A percentile compares a stretch with the other conserved stretches of the same genome.
These are phyloP conservation scores for Pedetes capensis DNA, from an alignment of 2,113 vertebrate genomes.

Conservation along the genomic window DNA sequence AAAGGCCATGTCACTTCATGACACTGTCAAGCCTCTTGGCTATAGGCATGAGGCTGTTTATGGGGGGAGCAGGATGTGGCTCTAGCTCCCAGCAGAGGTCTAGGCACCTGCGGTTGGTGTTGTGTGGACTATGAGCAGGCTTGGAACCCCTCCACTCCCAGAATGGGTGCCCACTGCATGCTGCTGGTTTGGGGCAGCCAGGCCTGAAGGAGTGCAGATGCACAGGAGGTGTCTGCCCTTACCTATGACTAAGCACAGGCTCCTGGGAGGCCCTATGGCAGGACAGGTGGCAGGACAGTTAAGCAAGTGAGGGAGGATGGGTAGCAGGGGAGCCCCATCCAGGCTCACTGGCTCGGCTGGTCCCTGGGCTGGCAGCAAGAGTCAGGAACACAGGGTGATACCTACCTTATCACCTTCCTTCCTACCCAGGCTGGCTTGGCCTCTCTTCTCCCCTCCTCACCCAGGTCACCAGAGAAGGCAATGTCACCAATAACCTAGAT, in stretches of 20 bases:
- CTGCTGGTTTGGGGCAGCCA: neutral
- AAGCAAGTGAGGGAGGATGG: neutral
- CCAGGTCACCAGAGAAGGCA: neutral
- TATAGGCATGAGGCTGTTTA: neutral
- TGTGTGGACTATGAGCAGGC: rapidly evolving
- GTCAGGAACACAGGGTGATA: neutral
- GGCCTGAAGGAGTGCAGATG: neutral
- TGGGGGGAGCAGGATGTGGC: no score
- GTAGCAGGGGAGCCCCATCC: neutral
- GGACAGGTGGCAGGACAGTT: neutral
- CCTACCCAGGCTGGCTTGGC: neutral
- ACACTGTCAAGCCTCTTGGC: rapidly evolving
- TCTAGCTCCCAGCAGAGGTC: no score
- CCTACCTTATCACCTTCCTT: neutral
- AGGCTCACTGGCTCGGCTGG: neutral
- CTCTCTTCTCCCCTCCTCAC: neutral
- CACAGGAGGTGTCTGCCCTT: neutral
- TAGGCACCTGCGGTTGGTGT: neutral
- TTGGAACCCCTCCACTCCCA: neutral
- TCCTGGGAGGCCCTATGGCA: neutral
- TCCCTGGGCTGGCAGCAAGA: neutral
- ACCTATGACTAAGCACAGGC: neutral
- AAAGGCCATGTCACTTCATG: neutral
- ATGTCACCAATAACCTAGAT: neutral
- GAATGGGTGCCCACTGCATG: neutral